Base-by-base conservation (phyloP, 2,113 vertebrate species). In the Capreolus pygargus region DNA sequence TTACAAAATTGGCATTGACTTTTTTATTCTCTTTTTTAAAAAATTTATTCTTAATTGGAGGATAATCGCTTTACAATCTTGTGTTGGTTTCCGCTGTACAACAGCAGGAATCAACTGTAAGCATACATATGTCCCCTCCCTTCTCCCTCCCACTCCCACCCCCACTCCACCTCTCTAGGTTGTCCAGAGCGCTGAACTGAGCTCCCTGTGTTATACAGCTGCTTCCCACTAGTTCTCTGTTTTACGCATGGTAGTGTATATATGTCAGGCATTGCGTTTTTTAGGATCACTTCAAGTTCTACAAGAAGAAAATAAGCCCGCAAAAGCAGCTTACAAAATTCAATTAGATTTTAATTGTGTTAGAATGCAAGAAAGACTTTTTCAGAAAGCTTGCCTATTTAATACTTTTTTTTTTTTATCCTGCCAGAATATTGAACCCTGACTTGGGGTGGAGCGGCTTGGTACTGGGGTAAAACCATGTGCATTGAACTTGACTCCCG, bases 401-500 rank as follows among this genome's bases (percentile, higher is more conserved):
- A 54, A 17, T 84, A 50, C 52, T 60, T 58, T 86, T 86, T 78
- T 60, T 55, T 61, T 85, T 86, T 78, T 60, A 10, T 6, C 2
- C 45, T 17, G 3, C 43, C 9, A 54, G 12, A 21, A 57, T 88
- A 13, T 81, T 74, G 88, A 97, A 57, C 52, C 25, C 70, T 67
- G 64, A 19, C 30, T 83, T 54, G 50, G 19, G 36, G 43, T 60
- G 60, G 60, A 54, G 60, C 15, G 39, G 33, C 8, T 5, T 7
- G 21, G 47, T 90, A 39, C 47, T 36, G 33, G 33, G 61, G 57
- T 27, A 23, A 58, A 76, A 50, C 6, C 33, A 15, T 33, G 13
- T 0, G 1, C 6, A 0, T 14, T 85, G 17, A 52, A 30, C 16
- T 64, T 0, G 4, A 54, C 28, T 78, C n/a, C 6, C 0, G 0